phyloP scores from a whole-genome alignment of 2,113 vertebrate species.

The Ctenodactylus gundi region DNA sequence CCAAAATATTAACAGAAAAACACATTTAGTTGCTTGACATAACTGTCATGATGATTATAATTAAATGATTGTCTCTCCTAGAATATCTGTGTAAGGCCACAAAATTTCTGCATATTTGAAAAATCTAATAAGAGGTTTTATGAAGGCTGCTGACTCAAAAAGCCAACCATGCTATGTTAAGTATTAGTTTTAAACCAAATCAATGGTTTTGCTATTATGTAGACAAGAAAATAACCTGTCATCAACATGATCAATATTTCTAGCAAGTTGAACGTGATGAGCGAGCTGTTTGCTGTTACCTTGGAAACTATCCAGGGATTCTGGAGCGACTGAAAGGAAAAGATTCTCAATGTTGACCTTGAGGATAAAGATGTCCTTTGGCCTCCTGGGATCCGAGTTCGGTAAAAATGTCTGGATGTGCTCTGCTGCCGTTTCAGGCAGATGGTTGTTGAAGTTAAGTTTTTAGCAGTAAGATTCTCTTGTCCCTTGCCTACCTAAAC shows the following conservation, averaged over 20 bases:
- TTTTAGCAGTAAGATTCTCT: not conserved
- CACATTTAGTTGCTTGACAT: not conserved
- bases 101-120: slow-evolving; percentile 38
- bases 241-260: not conserved
- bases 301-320: not conserved
- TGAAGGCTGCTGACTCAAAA: not conserved
- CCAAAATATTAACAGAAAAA: not conserved
- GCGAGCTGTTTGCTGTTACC: not conserved
- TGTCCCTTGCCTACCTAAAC: not conserved
- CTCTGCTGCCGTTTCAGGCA: not conserved
- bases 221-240: not conserved
- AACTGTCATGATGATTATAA: not conserved
- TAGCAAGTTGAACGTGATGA: not conserved
- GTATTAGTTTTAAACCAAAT: not conserved
- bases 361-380: not conserved
- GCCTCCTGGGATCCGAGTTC: not conserved
- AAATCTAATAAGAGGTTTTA: slow-evolving; percentile 38
- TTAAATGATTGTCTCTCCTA: not conserved
- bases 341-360: not conserved
- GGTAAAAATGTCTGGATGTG: not conserved
- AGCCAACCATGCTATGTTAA: not conserved
- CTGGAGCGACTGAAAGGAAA: not conserved
- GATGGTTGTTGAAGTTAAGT: not conserved
- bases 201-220: not conserved
- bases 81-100: slow-evolving; percentile 13